These are phyloP conservation scores for Scophthalmus maximus DNA, from an alignment of 2,113 vertebrate species.

Conservation along the genomic window DNA sequence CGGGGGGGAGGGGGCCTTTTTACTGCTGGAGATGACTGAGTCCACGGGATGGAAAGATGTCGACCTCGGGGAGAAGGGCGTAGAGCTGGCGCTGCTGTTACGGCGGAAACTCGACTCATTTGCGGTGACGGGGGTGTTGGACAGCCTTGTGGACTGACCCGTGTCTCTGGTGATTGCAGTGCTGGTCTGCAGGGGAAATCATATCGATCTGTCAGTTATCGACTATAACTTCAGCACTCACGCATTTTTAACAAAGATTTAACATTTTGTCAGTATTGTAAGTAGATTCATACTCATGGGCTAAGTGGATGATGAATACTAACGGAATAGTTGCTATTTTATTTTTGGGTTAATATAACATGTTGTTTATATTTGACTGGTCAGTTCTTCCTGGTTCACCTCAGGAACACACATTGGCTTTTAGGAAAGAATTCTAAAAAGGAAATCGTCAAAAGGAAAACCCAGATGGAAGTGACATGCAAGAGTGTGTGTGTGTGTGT, in stretches of 20 bases:
- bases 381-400: too few relatives aligned
- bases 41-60: slow-evolving; percentile 28
- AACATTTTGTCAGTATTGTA: background rate
- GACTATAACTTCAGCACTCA: too few relatives aligned
- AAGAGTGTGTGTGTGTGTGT: background rate
- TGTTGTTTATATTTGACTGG: too few relatives aligned
- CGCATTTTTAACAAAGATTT: background rate
- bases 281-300: too few relatives aligned
- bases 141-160: background rate
- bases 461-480: background rate
- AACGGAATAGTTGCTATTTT: too few relatives aligned
- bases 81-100: slow-evolving; percentile 25
- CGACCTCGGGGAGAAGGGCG: slow-evolving; percentile 13
- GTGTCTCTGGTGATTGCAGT: background rate
- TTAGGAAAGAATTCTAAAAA: background rate
- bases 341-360: too few relatives aligned
- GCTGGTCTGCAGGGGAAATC: slow-evolving; percentile 30
- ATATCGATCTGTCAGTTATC: background rate
- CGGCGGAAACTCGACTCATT: background rate
- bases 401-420: background rate
- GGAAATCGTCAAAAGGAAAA: background rate
- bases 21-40: slow-evolving; percentile 29
- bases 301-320: too few relatives aligned
- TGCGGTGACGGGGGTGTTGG: background rate
- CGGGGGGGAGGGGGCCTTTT: background rate